Evolutionary conservation across 2,113 vertebrate species (phyloP).

Genomic region (Sarotherodon lohbergeri): DNA sequence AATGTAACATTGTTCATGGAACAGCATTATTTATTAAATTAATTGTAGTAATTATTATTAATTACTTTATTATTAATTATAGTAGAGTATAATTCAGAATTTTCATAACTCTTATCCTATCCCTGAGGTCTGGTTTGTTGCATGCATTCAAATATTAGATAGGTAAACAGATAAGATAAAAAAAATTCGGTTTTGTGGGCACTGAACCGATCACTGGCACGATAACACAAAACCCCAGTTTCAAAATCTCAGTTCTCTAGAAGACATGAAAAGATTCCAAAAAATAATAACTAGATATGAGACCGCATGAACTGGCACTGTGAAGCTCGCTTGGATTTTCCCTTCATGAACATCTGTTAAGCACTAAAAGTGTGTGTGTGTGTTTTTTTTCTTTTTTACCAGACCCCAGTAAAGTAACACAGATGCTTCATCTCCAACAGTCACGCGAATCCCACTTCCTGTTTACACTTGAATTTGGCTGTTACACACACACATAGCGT

Average conservation of each 20-base stretch:
- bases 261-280: not conserved
- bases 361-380: not conserved
- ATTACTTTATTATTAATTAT: not conserved
- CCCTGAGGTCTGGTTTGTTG: not conserved
- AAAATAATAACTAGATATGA: not conserved
- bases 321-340: not conserved
- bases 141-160: not conserved
- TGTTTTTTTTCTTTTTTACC: not conserved
- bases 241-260: not conserved
- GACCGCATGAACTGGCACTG: not conserved
- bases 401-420: not conserved
- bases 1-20: not conserved
- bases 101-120: not conserved
- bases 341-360: not conserved
- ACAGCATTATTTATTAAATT: no score
- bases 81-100: not conserved
- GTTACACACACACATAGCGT: not conserved
- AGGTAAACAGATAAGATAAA: not conserved
- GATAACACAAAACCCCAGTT: not conserved
- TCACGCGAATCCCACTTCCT: not conserved
- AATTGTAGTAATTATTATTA: not conserved
- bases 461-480: not conserved
- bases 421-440: not conserved
- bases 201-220: not conserved
- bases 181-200: not conserved